A percentile compares a stretch with the other conserved stretches of the same genome.
Evolutionary conservation across 1,140 invertebrate genomes (phyloP).

Genomic region (Drosophila bifasciata): DNA sequence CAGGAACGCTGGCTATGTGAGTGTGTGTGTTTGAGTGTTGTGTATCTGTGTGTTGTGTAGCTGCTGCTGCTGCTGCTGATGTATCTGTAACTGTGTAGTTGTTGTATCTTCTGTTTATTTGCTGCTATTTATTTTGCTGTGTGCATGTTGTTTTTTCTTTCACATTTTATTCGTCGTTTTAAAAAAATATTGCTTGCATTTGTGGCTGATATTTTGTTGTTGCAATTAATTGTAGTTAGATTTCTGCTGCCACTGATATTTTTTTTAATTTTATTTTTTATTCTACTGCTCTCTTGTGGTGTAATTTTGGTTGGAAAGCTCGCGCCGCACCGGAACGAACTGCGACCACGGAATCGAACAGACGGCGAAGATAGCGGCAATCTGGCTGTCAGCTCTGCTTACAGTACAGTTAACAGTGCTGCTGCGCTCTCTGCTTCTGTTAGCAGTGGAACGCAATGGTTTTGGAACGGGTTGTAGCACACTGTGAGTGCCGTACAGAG

Average conservation of each 20-base stretch:
- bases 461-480: slow-evolving; percentile 13
- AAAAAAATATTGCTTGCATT: slow-evolving; percentile 22
- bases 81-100: slow-evolving; percentile 34
- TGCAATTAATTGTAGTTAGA: too few relatives aligned
- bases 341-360: slow-evolving; percentile 1
- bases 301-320: too few relatives aligned
- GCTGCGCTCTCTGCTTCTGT: slow-evolving; percentile 6
- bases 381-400: slow-evolving; percentile 5
- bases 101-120: slow-evolving; percentile 37
- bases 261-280: not conserved
- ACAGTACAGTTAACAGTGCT: not conserved
- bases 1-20: slow-evolving; percentile 73
- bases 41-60: slow-evolving; percentile 28
- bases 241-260: too few relatives aligned
- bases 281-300: not conserved
- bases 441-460: slow-evolving; percentile 4
- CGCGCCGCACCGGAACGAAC: too few relatives aligned
- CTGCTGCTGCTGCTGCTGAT: slow-evolving; percentile 13
- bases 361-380: slow-evolving; percentile 14
- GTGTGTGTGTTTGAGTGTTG: slow-evolving; percentile 23
- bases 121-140: slow-evolving; percentile 32
- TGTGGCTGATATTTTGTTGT: slow-evolving; percentile 2
- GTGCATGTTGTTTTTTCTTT: slow-evolving; percentile 38
- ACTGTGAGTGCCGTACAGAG: slow-evolving; percentile 4
- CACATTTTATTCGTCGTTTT: slow-evolving; percentile 32